Evolutionary conservation across 2,113 vertebrate genomes (phyloP), one percentile per base, ranked within the genome.

Genomic region (Amazona guildingii): DNA sequence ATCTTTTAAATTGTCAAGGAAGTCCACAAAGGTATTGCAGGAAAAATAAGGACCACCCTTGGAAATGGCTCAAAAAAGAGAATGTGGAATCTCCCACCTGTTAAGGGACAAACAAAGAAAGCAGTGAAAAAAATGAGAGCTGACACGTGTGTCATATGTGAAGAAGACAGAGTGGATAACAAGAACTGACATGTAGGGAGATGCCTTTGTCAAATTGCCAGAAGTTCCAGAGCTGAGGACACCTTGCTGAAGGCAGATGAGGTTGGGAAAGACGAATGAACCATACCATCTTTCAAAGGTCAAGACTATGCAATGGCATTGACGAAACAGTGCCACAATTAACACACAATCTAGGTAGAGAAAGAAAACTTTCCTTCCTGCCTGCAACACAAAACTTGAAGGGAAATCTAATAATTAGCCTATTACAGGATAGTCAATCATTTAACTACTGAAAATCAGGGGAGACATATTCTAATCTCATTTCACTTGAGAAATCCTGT

Each of bases 351-450:
- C 37, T 48, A 76, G 66, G 57, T n/a, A 57, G 76, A 69, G 80
- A 84, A 89, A 73, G 57, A 57, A 88, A 93, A 83, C 17, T 66
- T 84, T 44, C 37, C 41, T 84, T 93, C 54, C 77, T 89, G 84
- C 31, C 49, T 76, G n/a, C 41, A 92, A 90, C 28, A 51, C 35
- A 92, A 96, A 96, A 96, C 84, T 52, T 83, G 86, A 88, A 92
- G 66, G 19, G 66, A 87, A 96, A 94, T 74, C 90, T 88, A 95
- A 96, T 94, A 95, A 96, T 97, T 96, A 96, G 90, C 88, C 90
- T 69, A 92, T 96, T 95, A 93, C 83, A 89, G 28, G 69, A 86
- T 94, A 96, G 92, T 95, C 88, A 95, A 12, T 96, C 95, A 94
- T 95, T 88, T 96, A 92, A 90, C 73, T 87, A 94, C 77, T 86